Evolutionary conservation across 2,888 invertebrate genomes (phyloP), one percentile per base, ranked within the genome.

Genomic region (Mystacides longicornis): DNA sequence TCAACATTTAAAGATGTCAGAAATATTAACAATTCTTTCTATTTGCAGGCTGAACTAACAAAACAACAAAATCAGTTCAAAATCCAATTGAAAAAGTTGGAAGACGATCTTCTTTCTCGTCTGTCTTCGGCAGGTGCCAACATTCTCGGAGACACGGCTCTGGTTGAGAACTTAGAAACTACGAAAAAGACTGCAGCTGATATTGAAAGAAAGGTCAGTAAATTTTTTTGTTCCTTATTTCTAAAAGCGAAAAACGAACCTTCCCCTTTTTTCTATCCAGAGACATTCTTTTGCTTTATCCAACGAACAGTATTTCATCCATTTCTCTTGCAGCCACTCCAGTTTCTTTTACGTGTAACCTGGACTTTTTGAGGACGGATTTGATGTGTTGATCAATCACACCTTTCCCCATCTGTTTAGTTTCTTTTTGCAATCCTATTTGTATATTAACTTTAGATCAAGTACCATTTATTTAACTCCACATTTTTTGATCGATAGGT

Each of bases 61-160:
- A 90, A 91, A 65, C 96, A 96, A 69, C 96, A 97, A 71, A 97
- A 97, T 70, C 89, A 96, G 70, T 97, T 96, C 67, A 97, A 96
- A 72, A 96, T 97, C 61, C 91, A 92, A 68, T 73, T 97, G 42
- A 97, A 96, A 67, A 81, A 85, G 54, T 78, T 97, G 50, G 97
- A 97, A 77, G 96, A 97, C 70, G 93, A 94, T 69, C 77, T 97
- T 14, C 75, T 97, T 1, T 93, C 93, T 1, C 81, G 93, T 52
- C 74, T 95, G 55, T 94, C 94, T 1, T 91, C 93, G 2, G 95
- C 95, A 3, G 93, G 92, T 52, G 93, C 88, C 60, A 93, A 97
- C 74, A 88, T 97, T 67, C 76, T 97, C 42, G 95, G 93, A 14
- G 96, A 97, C 69, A 93, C 94, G 0, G 93, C 92, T 9, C 77